These are phyloP conservation scores for Castor canadensis DNA, from an alignment of 2,113 vertebrate genomes.

Conservation along the genomic window DNA sequence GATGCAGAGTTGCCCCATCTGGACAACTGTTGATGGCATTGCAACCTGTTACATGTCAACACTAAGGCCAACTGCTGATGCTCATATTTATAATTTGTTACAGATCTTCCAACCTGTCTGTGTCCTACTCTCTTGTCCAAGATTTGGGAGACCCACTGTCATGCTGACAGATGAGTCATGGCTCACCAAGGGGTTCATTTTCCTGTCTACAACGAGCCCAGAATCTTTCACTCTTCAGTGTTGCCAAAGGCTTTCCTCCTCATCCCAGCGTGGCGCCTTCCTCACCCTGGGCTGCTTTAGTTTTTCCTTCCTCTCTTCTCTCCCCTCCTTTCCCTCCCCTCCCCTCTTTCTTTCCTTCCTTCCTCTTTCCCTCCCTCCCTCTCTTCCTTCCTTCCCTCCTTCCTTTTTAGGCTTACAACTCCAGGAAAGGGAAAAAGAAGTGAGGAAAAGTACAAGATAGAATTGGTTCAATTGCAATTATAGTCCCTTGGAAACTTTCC, in stretches of 20 bases:
- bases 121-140: conserved; percentile 26
- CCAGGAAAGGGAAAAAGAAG: background rate
- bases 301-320: background rate
- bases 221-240: background rate
- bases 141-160: background rate
- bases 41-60: background rate
- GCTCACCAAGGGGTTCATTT: background rate
- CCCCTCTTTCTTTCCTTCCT: no score
- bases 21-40: fast-evolving
- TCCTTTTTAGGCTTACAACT: background rate
- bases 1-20: fast-evolving
- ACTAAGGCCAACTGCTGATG: background rate
- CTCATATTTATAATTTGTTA: background rate
- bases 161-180: background rate
- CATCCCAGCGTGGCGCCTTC: background rate
- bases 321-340: no score
- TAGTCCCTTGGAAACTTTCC: conserved; percentile 58
- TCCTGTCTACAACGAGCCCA: background rate
- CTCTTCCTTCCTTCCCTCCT: background rate
- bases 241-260: background rate
- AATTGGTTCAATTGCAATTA: conserved; percentile 63
- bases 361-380: no score
- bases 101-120: conserved; percentile 7
- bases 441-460: conserved; percentile 1
- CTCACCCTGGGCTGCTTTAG: background rate